These are phyloP conservation scores for Ditylenchus dipsaci DNA, from an alignment of 1,140 invertebrate genomes.

Conservation along the genomic window DNA sequence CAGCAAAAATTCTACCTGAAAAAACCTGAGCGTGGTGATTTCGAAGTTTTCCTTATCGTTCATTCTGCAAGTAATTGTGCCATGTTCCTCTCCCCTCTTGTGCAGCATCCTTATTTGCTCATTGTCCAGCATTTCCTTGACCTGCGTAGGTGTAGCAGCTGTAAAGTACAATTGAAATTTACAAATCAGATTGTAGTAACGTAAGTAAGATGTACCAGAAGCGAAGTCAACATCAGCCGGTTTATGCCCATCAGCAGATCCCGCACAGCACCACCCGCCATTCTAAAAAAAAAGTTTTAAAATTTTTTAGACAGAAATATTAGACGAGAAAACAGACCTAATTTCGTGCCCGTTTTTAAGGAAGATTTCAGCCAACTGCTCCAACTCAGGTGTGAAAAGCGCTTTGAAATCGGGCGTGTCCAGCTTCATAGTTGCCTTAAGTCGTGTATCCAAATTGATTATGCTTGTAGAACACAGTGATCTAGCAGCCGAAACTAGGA, in stretches of 20 bases:
- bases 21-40: slow-evolving; percentile 50
- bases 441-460: background rate
- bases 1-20: background rate
- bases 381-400: slow-evolving; percentile 77
- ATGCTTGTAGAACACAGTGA: too few species aligned
- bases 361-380: slow-evolving; percentile 70
- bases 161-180: too few species aligned
- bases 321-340: slow-evolving; percentile 27
- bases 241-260: slow-evolving; percentile 81
- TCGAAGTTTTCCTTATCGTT: slow-evolving; percentile 68
- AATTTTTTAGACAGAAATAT: background rate
- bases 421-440: slow-evolving; percentile 31
- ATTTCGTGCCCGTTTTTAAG: slow-evolving; percentile 70
- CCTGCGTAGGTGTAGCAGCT: slow-evolving; percentile 86
- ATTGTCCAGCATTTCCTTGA: slow-evolving; percentile 85
- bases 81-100: slow-evolving; percentile 87
- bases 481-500: too few species aligned
- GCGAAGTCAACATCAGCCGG: slow-evolving; percentile 96
- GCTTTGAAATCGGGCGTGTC: slow-evolving; percentile 64
- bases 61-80: slow-evolving; percentile 91
- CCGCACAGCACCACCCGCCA: slow-evolving; percentile 87
- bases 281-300: slow-evolving; percentile 64
- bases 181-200: too few species aligned
- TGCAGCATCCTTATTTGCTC: slow-evolving; percentile 88
- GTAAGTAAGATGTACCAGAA: too few species aligned